Base-by-base conservation (phyloP, 2,888 invertebrate species). In the Plebejus argus region DNA sequence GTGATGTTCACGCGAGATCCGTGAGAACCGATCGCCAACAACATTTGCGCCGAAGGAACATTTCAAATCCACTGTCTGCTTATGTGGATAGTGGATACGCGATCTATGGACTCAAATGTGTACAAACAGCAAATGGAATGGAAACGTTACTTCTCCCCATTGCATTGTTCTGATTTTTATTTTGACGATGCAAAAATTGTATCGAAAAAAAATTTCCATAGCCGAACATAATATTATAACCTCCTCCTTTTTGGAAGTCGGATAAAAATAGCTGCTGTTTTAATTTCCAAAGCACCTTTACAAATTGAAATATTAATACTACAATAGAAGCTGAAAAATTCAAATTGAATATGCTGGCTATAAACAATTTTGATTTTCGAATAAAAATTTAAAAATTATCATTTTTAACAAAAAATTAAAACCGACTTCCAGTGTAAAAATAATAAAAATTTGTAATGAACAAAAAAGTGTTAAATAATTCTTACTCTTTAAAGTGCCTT, bases 11-110 rank as follows among this genome's bases (percentile, higher is more conserved):
- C 86, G 84, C 86, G 83, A 85, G 86, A 86, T 83, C 87, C 89
- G 91, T 91, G 92, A 89, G 91, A 91, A 91, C 87, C 89, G 88
- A 91, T 87, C 86, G 86, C 84, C 86, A 88, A 83, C 89, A 87
- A 90, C 91, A 91, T 91, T 91, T 91, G 90, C 90, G 90, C 90
- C 89, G 87, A 88, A 84, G 81, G 86, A 87, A 84, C 86, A 84
- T 85, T 87, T 87, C 84, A 85, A 87, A 87, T 87, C 86, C 87
- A 85, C 85, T 85, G 86, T 85, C 86, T 86, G 85, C 78, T 45
- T 45, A 78, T 61, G 45, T 85, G 86, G 85, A 28, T n/a, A n/a
- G n/a, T n/a, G n/a, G n/a, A 28, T 28, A 28, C 28, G 28, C 76
- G 79, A 82, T 81, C 71, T 72, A 70, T 3, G 35, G 71, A 20